Percentiles rank a stretch among this genome's conserved stretches.
Evolutionary conservation across 2,113 vertebrate genomes (phyloP).

Genomic region (Semnornis frantzii): DNA sequence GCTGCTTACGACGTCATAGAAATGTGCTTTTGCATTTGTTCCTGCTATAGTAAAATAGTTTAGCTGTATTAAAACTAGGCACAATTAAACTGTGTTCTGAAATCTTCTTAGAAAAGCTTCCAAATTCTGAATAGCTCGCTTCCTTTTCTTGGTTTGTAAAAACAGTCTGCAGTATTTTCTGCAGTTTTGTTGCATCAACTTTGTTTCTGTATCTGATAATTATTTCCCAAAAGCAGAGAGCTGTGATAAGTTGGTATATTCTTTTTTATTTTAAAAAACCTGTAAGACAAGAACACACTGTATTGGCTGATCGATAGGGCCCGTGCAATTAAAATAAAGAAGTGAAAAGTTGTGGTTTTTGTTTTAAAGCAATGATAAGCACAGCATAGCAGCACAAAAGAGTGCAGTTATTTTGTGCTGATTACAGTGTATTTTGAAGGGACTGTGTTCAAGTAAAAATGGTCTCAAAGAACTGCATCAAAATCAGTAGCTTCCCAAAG

Average conservation of each 20-base stretch:
- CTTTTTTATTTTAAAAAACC: background rate
- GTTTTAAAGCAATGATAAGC: background rate
- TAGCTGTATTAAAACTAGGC: background rate
- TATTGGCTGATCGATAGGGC: background rate
- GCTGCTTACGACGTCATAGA: background rate
- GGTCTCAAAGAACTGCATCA: background rate
- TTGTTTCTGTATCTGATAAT: background rate
- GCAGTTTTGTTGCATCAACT: background rate
- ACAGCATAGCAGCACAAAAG: background rate
- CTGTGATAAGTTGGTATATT: accelerated
- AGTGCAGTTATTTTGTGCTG: background rate
- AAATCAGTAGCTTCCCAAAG: background rate
- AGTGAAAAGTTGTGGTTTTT: background rate
- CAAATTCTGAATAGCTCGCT: background rate
- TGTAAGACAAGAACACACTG: accelerated
- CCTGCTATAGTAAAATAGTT: background rate
- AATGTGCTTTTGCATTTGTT: background rate
- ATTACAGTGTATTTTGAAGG: background rate
- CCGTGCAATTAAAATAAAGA: background rate
- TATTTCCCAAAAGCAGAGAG: background rate
- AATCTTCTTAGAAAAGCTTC: background rate
- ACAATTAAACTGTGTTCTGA: background rate
- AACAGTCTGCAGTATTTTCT: background rate
- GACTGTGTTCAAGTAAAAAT: background rate
- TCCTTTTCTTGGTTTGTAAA: background rate